These are phyloP conservation scores for Euschistus heros DNA, from an alignment of 1,140 invertebrate species.

Conservation along the genomic window DNA sequence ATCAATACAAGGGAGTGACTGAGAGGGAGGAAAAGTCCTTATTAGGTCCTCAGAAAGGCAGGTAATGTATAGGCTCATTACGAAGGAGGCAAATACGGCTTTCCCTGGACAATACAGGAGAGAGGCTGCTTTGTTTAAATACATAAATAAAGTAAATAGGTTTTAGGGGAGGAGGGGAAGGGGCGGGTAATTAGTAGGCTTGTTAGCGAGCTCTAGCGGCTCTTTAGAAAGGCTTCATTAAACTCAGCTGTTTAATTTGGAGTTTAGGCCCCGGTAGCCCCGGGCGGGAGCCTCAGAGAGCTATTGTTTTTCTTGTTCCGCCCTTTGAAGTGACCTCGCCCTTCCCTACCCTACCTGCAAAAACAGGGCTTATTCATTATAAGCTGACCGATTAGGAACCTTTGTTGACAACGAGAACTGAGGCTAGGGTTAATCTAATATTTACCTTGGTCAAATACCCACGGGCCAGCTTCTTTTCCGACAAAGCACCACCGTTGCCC, in stretches of 20 bases:
- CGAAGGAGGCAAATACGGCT: too few species aligned
- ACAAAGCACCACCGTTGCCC: too few species aligned
- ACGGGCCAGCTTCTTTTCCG: background rate
- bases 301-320: background rate
- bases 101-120: background rate
- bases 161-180: conserved; percentile 15
- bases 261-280: background rate
- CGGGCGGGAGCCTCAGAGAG: background rate
- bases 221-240: conserved; percentile 24
- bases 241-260: conserved; percentile 20
- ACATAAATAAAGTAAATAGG: conserved; percentile 25
- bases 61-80: too few species aligned
- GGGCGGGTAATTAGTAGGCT: conserved; percentile 8
- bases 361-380: conserved; percentile 10
- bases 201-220: conserved; percentile 18
- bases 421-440: conserved; percentile 6
- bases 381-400: conserved; percentile 8
- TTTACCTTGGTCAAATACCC: conserved; percentile 6
- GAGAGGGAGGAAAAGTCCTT: too few species aligned
- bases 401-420: conserved; percentile 2
- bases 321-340: conserved; percentile 2
- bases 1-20: too few species aligned
- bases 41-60: too few species aligned
- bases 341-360: background rate
- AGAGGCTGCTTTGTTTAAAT: conserved; percentile 16